Percentiles rank a stretch among this genome's conserved stretches.
Evolutionary conservation across 2,888 invertebrate genomes (phyloP).

Genomic region (Oxytorus armatus): DNA sequence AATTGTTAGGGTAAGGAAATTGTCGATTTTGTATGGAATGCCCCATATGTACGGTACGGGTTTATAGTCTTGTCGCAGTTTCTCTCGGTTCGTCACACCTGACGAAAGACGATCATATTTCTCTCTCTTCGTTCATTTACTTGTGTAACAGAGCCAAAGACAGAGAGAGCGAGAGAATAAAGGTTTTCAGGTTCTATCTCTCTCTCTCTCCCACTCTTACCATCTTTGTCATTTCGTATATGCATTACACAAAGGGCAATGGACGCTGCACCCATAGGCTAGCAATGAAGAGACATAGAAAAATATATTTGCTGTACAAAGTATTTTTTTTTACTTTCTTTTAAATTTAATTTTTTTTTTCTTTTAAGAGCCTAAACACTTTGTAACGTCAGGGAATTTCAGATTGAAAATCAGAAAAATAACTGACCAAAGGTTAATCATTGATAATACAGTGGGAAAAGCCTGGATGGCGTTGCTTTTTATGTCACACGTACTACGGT

Average conservation of each 20-base stretch:
- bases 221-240: constrained; percentile 34
- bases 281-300: constrained; percentile 25
- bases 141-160: constrained; percentile 29
- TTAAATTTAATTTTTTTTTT: too few relatives aligned
- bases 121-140: constrained; percentile 26
- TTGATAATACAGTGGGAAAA: too few relatives aligned
- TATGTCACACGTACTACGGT: too few relatives aligned
- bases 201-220: constrained; percentile 35
- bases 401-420: too few relatives aligned
- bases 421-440: too few relatives aligned
- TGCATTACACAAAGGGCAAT: constrained; percentile 64
- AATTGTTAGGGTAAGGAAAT: too few relatives aligned
- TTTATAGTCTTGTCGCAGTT: constrained; percentile 22
- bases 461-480: not conserved
- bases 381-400: too few relatives aligned
- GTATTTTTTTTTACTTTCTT: constrained; percentile 21
- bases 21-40: too few relatives aligned
- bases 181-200: constrained; percentile 46
- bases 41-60: not conserved
- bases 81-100: constrained; percentile 61
- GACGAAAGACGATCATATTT: constrained; percentile 61
- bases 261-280: constrained; percentile 55
- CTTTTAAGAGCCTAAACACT: too few relatives aligned
- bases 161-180: constrained; percentile 46
- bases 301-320: constrained; percentile 33